Base-by-base conservation (phyloP, 2,888 invertebrate genomes). In the Neocrepidodera transversa region DNA sequence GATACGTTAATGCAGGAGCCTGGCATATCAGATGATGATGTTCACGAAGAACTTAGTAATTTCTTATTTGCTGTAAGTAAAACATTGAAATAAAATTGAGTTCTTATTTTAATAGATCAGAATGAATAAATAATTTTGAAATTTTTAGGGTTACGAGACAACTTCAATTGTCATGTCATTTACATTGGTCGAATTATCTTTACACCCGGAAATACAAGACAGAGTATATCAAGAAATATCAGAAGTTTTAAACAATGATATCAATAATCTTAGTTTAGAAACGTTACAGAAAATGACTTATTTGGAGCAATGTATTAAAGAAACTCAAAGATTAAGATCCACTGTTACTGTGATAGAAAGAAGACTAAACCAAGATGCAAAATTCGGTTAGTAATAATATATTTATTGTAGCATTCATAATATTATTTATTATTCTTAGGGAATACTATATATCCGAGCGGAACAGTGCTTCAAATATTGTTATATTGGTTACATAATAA, bases 291-390 rank as follows among this genome's bases (percentile, higher is more conserved):
- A 8, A 13, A 45, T 45, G 45, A 45, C n/a, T 28, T 86, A 85
- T 71, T 72, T 86, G 57, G 85, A 86, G 65, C 79, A 83, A 38
- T 82, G 85, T 0, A 81, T 85, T 26, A 86, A 85, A 67, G 86
- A 86, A 74, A 78, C 80, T 0, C 67, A 85, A n/a, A 78, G 86
- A 45, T 66, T 85, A 4, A 84, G 83, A 74, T 82, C 85, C 0
- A 80, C 83, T 8, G 83, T 82, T 10, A 83, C 86, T 1, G 70
- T 79, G 26, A 79, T 83, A 56, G 80, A 81, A 16, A 78, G 85
- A 53, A 67, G 66, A 14, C 61, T 84, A 2, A 70, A 71, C 0
- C 78, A 82, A 60, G 83, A 85, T 64, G 69, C 67, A 59, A 60
- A 36, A 16, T 52, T 73, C 17, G 72, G 72, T 74, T 60, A 59